Evolutionary conservation across 2,888 invertebrate genomes (phyloP).

Genomic region (Drosophila paramelanica): DNA sequence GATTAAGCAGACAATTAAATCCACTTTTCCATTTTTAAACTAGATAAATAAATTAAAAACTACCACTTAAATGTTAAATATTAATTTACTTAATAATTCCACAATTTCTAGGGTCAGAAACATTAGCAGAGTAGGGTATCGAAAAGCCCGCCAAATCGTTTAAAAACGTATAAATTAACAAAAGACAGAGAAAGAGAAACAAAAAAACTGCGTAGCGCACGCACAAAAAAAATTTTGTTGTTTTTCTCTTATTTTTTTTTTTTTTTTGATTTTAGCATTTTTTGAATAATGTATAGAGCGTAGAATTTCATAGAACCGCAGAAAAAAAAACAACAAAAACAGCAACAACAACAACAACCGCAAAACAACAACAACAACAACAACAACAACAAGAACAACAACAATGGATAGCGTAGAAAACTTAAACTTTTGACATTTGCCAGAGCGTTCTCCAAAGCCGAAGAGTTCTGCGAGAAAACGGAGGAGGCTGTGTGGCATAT

Average conservation of each 20-base stretch:
- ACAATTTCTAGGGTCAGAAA: too few species aligned
- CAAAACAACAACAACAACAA: background rate
- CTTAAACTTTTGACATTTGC: constrained; percentile 23
- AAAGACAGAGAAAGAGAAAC: constrained; percentile 1
- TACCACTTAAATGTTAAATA: too few species aligned
- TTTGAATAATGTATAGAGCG: constrained; percentile 49
- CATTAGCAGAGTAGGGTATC: background rate
- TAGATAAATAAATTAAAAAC: background rate
- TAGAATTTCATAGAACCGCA: constrained; percentile 28
- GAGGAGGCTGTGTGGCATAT: constrained; percentile 36
- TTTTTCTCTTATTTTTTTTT: constrained; percentile 24
- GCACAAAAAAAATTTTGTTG: constrained; percentile 49
- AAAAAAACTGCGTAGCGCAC: constrained; percentile 22
- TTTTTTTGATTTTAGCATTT: constrained; percentile 26
- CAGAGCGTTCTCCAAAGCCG: constrained; percentile 13
- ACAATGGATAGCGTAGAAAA: constrained; percentile 12
- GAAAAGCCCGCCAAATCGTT: constrained; percentile 19
- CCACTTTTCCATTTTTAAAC: constrained; percentile 6
- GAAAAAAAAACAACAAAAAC: background rate
- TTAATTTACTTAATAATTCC: too few species aligned
- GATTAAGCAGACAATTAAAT: constrained; percentile 8
- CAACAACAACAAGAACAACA: constrained; percentile 5
- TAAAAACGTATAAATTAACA: constrained; percentile 41
- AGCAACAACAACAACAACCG: background rate
- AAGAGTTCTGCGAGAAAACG: constrained; percentile 1